Percentiles rank a stretch among this genome's conserved stretches.
Conservation (phyloP, 1,140 invertebrate genomes). For the Cydia pomonella region DNA sequence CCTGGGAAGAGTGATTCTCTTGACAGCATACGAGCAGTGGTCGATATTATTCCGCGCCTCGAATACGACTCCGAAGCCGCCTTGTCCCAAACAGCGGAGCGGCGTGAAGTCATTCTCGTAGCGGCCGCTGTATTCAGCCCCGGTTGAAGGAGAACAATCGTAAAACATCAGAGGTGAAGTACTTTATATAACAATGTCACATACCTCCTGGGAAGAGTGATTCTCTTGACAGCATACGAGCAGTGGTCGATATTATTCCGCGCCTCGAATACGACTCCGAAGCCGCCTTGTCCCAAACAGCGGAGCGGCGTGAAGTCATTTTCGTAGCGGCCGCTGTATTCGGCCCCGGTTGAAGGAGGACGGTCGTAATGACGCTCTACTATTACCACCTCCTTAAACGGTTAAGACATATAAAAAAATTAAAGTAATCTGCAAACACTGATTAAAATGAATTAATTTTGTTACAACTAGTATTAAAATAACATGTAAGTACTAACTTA, state of each 20-base stretch:
- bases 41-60: constrained; percentile 98
- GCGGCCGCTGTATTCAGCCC: constrained; percentile 83
- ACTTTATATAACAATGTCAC: constrained; percentile 34
- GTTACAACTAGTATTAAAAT: no score
- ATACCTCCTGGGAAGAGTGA: constrained; percentile 91
- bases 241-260: constrained; percentile 97
- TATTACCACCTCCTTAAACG: constrained; percentile 53
- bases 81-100: constrained; percentile 90
- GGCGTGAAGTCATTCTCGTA: constrained; percentile 94
- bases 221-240: constrained; percentile 97
- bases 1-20: constrained; percentile 94
- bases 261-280: constrained; percentile 98
- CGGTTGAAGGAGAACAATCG: constrained; percentile 56
- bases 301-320: constrained; percentile 93
- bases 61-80: no score
- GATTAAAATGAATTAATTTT: no score
- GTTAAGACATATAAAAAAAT: background rate
- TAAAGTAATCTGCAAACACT: no score
- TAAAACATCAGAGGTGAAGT: constrained; percentile 37
- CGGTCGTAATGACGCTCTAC: constrained; percentile 74
- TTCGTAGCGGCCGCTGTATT: constrained; percentile 84
- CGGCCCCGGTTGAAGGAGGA: constrained; percentile 53
- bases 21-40: constrained; percentile 96
- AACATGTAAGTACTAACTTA: no score
- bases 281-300: constrained; percentile 96